These are phyloP conservation scores for Muntiacus reevesi DNA, from an alignment of 2,113 vertebrate genomes.

Conservation along the genomic window DNA sequence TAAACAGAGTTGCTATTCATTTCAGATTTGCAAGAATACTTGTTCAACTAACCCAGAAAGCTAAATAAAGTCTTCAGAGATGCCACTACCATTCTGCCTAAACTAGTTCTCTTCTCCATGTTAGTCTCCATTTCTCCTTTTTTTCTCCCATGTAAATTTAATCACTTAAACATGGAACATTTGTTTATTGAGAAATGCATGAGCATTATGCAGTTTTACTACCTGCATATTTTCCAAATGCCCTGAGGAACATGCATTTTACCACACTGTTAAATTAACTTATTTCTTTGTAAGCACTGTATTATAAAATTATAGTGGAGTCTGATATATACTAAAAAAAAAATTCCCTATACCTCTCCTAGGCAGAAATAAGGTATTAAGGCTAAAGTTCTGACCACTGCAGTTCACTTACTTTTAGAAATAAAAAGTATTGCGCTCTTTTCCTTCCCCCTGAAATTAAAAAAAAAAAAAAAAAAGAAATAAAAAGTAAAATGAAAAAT, in stretches of 20 bases:
- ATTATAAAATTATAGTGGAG: slow-evolving; percentile 29
- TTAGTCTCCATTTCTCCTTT: neutral
- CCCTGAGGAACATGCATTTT: slow-evolving; percentile 23
- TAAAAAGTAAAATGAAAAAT: slow-evolving; percentile 25
- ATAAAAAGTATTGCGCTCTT: neutral
- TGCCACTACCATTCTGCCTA: neutral
- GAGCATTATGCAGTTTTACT: slow-evolving; percentile 30
- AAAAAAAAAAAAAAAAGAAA: no score
- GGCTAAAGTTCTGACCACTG: slow-evolving; percentile 29
- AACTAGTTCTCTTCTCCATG: neutral
- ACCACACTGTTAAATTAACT: slow-evolving; percentile 42
- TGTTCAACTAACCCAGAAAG: slow-evolving; percentile 45
- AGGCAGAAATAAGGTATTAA: slow-evolving; percentile 20
- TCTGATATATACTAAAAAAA: slow-evolving; percentile 35
- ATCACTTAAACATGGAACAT: neutral
- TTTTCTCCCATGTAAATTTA: neutral
- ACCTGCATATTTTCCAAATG: slow-evolving; percentile 26
- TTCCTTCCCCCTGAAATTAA: no score
- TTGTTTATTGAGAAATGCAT: slow-evolving; percentile 23
- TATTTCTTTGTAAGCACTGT: slow-evolving; percentile 26
- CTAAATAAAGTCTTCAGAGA: slow-evolving; percentile 38
- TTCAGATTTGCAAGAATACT: slow-evolving; percentile 28
- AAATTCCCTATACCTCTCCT: neutral
- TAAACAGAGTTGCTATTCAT: slow-evolving; percentile 36
- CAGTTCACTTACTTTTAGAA: slow-evolving; percentile 43